These are phyloP conservation scores for Channa argus DNA, from an alignment of 2,113 vertebrate genomes.

Conservation along the genomic window DNA sequence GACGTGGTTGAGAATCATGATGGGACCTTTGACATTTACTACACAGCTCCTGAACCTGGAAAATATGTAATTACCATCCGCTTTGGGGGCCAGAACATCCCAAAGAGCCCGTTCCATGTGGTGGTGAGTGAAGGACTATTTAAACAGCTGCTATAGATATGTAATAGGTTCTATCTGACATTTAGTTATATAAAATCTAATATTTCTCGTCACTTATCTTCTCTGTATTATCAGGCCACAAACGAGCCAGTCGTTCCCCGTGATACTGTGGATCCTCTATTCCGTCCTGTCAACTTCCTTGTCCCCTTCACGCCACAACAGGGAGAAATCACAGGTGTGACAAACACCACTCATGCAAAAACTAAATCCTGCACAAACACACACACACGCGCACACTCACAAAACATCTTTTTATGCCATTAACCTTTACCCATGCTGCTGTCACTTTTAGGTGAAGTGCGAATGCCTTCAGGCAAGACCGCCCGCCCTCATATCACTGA, in stretches of 20 bases:
- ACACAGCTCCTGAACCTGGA: conserved; percentile 92
- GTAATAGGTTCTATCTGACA: neutral
- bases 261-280: conserved; percentile 88
- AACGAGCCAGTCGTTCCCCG: conserved; percentile 89
- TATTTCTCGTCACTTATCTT: conserved; percentile 6
- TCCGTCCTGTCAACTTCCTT: conserved; percentile 94
- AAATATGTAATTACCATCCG: conserved; percentile 95
- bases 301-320: conserved; percentile 95
- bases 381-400: neutral
- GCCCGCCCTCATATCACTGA: conserved; percentile 91
- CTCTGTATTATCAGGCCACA: conserved; percentile 84
- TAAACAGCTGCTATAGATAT: neutral
- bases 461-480: conserved; percentile 96
- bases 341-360: conserved; percentile 5
- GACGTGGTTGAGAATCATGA: conserved; percentile 89
- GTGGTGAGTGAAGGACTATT: conserved; percentile 81
- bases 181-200: conserved; percentile 28
- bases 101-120: conserved; percentile 93
- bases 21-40: conserved; percentile 95
- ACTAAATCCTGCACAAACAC: conserved; percentile 1
- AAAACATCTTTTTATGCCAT: conserved; percentile 27
- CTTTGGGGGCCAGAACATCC: conserved; percentile 92
- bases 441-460: conserved; percentile 88
- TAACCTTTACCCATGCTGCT: conserved; percentile 34
- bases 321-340: conserved; percentile 93